A percentile compares a stretch with the other conserved stretches of the same genome.
phyloP scores from a whole-genome alignment of 2,113 vertebrate species.

The Charadrius vociferus region DNA sequence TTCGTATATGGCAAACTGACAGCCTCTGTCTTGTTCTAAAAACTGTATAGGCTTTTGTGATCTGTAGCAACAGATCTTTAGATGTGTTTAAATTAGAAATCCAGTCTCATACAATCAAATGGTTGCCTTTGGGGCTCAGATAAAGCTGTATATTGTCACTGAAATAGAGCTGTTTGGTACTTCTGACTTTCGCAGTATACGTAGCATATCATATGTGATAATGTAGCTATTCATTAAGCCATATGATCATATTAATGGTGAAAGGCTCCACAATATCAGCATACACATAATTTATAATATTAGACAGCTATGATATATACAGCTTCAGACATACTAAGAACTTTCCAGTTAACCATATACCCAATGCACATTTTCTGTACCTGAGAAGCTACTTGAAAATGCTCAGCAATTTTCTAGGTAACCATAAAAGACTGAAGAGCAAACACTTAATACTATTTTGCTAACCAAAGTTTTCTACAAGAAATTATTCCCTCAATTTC shows the following conservation, averaged over 20 bases:
- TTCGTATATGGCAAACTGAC: background rate
- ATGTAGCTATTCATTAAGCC: background rate
- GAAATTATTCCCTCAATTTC: background rate
- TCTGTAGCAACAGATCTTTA: constrained; percentile 18
- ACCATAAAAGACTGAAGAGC: background rate
- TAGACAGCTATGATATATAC: background rate
- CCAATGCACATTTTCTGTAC: background rate
- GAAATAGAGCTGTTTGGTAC: constrained; percentile 35
- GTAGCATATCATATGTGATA: background rate
- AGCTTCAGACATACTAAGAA: background rate
- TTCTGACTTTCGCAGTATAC: background rate
- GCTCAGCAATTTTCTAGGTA: background rate
- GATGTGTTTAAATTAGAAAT: constrained; percentile 37
- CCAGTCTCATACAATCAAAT: background rate
- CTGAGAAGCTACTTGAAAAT: background rate
- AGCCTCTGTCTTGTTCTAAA: constrained; percentile 37
- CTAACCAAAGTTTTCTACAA: background rate
- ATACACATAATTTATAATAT: background rate
- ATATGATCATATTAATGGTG: background rate
- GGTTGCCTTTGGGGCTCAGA: constrained; percentile 38
- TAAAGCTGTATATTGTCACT: background rate
- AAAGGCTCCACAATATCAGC: background rate
- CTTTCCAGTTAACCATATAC: background rate
- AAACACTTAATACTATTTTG: background rate
- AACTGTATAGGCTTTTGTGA: constrained; percentile 4